These are phyloP conservation scores for Iphiclides podalirius DNA, from an alignment of 2,888 invertebrate genomes.

Conservation along the genomic window DNA sequence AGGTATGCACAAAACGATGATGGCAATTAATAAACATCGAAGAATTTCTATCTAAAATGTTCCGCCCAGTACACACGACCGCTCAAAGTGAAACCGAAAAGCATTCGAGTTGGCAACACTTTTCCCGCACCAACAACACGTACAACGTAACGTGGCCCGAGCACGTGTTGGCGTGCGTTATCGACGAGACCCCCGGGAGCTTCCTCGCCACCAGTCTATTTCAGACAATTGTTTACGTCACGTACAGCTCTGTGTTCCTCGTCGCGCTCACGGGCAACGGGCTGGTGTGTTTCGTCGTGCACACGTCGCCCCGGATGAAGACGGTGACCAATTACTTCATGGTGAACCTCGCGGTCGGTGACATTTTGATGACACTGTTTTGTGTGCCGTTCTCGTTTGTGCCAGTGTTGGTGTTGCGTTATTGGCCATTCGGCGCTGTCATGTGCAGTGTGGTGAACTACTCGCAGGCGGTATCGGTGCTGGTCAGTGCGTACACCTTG, in stretches of 20 bases:
- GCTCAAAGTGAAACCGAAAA: neutral
- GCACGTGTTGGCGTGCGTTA: conserved; percentile 8
- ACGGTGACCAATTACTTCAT: conserved; percentile 96
- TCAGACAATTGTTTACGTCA: conserved; percentile 82
- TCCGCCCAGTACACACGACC: neutral
- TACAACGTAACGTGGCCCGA: conserved; percentile 11
- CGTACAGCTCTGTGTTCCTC: conserved; percentile 86
- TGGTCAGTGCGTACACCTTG: conserved; percentile 92
- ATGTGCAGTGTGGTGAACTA: conserved; percentile 92
- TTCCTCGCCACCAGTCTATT: conserved; percentile 74
- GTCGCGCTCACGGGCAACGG: conserved; percentile 87
- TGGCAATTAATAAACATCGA: neutral
- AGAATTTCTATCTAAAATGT: conserved; percentile 1
- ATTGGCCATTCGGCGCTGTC: conserved; percentile 92
- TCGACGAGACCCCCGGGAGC: conserved; percentile 28
- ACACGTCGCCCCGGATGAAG: conserved; percentile 90
- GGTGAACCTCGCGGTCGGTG: conserved; percentile 92
- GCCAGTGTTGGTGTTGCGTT: conserved; percentile 86
- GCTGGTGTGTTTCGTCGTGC: conserved; percentile 92
- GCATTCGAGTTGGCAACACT: neutral
- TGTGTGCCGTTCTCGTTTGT: conserved; percentile 95
- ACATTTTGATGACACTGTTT: conserved; percentile 92
- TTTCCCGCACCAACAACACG: neutral
- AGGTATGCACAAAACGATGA: too few species aligned
- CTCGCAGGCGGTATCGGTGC: conserved; percentile 88